Percentiles rank a stretch among this genome's conserved stretches.
Conservation (phyloP, 2,797 vertebrate genomes). For the Scomberomorus guttatus region DNA sequence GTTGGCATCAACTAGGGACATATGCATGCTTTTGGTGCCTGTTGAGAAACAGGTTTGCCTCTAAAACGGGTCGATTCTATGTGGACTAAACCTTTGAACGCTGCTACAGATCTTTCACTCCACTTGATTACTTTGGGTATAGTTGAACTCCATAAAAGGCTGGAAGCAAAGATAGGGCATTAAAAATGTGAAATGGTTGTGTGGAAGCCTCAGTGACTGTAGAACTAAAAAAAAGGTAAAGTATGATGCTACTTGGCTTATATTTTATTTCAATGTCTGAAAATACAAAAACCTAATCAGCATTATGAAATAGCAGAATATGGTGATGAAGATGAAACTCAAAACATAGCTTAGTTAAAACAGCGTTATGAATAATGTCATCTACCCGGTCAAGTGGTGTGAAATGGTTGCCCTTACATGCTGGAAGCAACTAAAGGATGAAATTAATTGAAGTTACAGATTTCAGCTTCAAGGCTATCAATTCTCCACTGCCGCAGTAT, state of each 20-base stretch:
- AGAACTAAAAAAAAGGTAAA: too few species aligned
- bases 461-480: not conserved
- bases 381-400: not conserved
- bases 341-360: not conserved
- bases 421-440: not conserved
- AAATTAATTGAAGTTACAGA: not conserved
- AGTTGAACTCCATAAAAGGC: not conserved
- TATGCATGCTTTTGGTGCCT: not conserved
- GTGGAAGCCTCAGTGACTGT: too few species aligned
- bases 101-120: slow-evolving; percentile 11
- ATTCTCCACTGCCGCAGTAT: not conserved
- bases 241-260: too few species aligned
- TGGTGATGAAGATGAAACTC: not conserved
- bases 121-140: slow-evolving; percentile 1
- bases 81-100: not conserved
- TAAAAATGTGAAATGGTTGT: not conserved
- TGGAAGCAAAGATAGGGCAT: not conserved
- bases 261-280: too few species aligned
- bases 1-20: not conserved
- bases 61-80: not conserved
- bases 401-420: too few species aligned
- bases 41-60: not conserved
- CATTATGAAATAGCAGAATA: not conserved
- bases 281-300: not conserved
- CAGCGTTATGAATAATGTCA: not conserved